Evolutionary conservation across 2,888 invertebrate species (phyloP), one percentile per base, ranked within the genome.

Genomic region (Tenthredo distinguenda): DNA sequence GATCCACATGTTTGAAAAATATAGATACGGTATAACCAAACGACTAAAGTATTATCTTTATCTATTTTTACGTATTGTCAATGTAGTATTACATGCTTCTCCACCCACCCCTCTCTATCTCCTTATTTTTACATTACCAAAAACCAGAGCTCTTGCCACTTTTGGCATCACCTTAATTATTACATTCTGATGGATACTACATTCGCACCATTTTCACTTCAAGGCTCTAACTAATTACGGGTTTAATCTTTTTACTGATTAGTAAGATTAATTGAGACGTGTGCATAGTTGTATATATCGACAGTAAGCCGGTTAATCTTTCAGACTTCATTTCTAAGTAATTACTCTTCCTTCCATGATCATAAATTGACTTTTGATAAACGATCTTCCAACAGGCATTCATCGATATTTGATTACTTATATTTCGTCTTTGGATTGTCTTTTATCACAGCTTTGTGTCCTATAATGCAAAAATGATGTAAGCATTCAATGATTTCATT

Each of bases 1-100:
- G 55, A 34, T 47, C 47, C 31, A 34, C 77, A 50, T n/a, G 50
- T 77, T 77, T 12, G n/a, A 77, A 77, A 77, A 77, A 77, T 77
- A 77, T 55, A 77, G 55, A 77, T 77, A 43, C 74, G 74, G 74
- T 74, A 74, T 43, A 74, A 21, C 74, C 15, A 34, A 55, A 77
- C 77, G 31, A 55, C 50, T 50, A 55, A 47, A 77, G 55, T 77
- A 77, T 77, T 34, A 55, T 77, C 34, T 77, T 77, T 55, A 31
- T 77, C 77, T 77, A 77, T 77, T 77, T 77, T 55, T 77, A 77
- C 40, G 10, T 74, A 37, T 77, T 77, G 31, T 31, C 77, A 26
- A 55, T 77, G 55, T n/a, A 10, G 77, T 50, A 55, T 55, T 55
- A 55, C 55, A n/a, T 55, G 7, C 26, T 34, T 18, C 68, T 18